phyloP scores from a whole-genome alignment of 1,140 invertebrate genomes.

The Drosophila oshimai region DNA sequence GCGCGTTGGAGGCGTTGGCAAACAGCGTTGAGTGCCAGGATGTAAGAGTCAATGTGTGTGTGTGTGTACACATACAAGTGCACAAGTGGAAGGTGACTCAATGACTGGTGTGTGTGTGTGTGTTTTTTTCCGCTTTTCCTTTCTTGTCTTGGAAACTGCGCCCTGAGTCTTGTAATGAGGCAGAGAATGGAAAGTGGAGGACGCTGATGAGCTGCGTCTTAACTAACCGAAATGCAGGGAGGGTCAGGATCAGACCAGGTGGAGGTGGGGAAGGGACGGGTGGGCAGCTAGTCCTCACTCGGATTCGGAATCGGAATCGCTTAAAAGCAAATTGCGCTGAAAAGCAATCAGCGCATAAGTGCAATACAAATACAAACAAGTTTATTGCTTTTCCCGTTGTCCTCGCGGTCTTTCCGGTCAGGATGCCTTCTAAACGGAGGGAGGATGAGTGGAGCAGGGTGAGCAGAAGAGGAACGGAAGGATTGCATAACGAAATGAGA shows the following conservation, averaged over 20 bases:
- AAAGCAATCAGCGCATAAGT: slow-evolving; percentile 68
- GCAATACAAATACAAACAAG: slow-evolving; percentile 70
- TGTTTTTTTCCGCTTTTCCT: background rate
- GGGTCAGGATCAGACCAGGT: slow-evolving; percentile 1
- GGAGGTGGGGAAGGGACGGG: background rate
- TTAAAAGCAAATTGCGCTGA: slow-evolving; percentile 68
- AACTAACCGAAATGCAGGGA: slow-evolving; percentile 45
- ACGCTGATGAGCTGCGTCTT: slow-evolving; percentile 47
- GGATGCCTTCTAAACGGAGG: slow-evolving; percentile 6
- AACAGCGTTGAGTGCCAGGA: slow-evolving; percentile 27
- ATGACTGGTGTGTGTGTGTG: slow-evolving; percentile 17
- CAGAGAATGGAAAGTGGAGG: background rate
- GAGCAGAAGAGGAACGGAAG: background rate
- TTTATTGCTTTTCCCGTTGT: slow-evolving; percentile 61
- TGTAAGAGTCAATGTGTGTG: slow-evolving; percentile 5
- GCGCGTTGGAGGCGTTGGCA: slow-evolving; percentile 19
- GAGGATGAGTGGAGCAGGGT: no score
- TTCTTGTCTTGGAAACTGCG: slow-evolving; percentile 4
- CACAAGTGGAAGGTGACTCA: slow-evolving; percentile 22
- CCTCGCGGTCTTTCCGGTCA: slow-evolving; percentile 37
- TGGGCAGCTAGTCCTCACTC: slow-evolving; percentile 9
- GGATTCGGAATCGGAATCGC: slow-evolving; percentile 40
- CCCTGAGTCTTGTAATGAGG: slow-evolving; percentile 42
- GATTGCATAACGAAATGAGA: slow-evolving; percentile 24
- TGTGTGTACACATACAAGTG: background rate